Evolutionary conservation across 2,113 vertebrate genomes (phyloP).

Genomic region (Zeus faber): DNA sequence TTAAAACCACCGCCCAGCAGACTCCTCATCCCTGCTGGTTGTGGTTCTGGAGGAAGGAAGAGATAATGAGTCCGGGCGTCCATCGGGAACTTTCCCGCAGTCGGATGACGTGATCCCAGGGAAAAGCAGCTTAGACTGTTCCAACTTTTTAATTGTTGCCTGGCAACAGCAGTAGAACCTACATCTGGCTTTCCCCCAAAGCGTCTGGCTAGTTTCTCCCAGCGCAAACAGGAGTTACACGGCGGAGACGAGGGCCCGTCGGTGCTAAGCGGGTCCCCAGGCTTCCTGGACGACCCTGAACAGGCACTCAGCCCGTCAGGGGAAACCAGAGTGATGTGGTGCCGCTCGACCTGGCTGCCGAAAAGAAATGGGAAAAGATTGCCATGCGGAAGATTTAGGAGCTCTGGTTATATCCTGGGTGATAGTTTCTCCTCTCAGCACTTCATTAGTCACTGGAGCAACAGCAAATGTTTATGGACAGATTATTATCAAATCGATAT

Average conservation of each 20-base stretch:
- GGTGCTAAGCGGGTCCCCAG: too few species aligned
- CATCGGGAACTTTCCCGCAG: background rate
- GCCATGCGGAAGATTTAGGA: too few species aligned
- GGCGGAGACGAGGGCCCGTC: constrained; percentile 25
- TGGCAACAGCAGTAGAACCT: constrained; percentile 48
- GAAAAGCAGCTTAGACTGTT: constrained; percentile 25
- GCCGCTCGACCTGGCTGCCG: background rate
- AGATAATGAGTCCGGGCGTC: constrained; percentile 25
- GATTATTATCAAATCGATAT: too few species aligned
- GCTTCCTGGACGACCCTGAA: too few species aligned
- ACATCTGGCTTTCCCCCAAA: background rate
- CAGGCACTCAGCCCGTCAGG: background rate
- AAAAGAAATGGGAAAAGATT: too few species aligned
- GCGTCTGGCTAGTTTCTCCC: constrained; percentile 16
- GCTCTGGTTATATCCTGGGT: too few species aligned
- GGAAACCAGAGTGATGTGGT: constrained; percentile 16
- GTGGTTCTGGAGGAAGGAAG: constrained; percentile 16
- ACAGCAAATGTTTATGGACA: too few species aligned
- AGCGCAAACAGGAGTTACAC: background rate
- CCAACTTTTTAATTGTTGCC: constrained; percentile 28
- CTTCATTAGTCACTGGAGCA: too few species aligned
- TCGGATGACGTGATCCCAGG: too few species aligned
- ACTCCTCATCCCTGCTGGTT: constrained; percentile 23
- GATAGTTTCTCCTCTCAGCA: too few species aligned
- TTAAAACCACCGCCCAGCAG: constrained; percentile 35